These are phyloP conservation scores for Malthinus flaveolus DNA, from an alignment of 2,888 invertebrate genomes.

Conservation along the genomic window DNA sequence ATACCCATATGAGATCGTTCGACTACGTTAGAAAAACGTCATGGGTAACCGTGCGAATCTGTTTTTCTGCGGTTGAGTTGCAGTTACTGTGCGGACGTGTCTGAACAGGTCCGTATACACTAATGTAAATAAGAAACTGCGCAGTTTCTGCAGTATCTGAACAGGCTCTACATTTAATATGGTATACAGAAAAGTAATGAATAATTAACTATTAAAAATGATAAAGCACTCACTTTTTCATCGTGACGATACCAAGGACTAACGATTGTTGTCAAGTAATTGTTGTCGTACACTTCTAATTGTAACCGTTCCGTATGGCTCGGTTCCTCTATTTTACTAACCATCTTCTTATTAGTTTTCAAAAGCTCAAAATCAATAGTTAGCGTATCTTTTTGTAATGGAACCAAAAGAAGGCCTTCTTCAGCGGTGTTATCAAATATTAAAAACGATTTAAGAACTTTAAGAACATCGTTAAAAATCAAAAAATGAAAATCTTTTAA, in stretches of 20 bases:
- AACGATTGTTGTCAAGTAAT: slow-evolving; percentile 75
- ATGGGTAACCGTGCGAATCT: too few relatives aligned
- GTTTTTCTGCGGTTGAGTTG: too few relatives aligned
- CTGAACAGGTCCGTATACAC: too few relatives aligned
- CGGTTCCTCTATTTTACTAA: slow-evolving; percentile 54
- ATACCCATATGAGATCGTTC: too few relatives aligned
- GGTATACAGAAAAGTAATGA: too few relatives aligned
- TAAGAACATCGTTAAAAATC: slow-evolving; percentile 73
- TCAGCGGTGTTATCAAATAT: slow-evolving; percentile 59
- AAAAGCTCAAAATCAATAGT: slow-evolving; percentile 68
- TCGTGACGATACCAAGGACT: slow-evolving; percentile 80
- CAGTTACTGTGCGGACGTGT: too few relatives aligned
- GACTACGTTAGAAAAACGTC: too few relatives aligned
- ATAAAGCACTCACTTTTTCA: slow-evolving; percentile 51
- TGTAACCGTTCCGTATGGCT: slow-evolving; percentile 57
- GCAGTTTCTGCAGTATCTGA: too few relatives aligned
- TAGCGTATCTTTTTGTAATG: slow-evolving; percentile 39
- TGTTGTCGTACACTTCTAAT: slow-evolving; percentile 60
- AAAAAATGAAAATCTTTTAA: slow-evolving; percentile 71
- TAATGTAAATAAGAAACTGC: too few relatives aligned
- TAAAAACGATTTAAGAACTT: slow-evolving; percentile 65
- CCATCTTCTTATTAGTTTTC: slow-evolving; percentile 50
- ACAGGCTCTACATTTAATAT: too few relatives aligned
- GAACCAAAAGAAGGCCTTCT: slow-evolving; percentile 43
- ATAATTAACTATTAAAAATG: too few relatives aligned